Percentiles rank a stretch among this genome's conserved stretches.
Evolutionary conservation across 2,888 invertebrate species (phyloP).

Genomic region (Drosophila vallismaia): DNA sequence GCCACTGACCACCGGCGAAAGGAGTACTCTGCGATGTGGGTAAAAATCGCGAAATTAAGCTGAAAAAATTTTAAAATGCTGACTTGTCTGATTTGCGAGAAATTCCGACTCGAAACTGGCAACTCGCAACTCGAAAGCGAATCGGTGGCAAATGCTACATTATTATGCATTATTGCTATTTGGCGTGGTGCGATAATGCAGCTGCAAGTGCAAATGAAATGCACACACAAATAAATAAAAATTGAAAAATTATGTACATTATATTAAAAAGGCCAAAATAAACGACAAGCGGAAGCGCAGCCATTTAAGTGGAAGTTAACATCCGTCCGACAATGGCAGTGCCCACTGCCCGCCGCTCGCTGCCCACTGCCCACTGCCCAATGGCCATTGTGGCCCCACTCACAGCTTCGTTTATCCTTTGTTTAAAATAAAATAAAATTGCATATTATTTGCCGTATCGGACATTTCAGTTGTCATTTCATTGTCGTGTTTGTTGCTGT

Average conservation of each 20-base stretch:
- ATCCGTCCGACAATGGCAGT: conserved; percentile 77
- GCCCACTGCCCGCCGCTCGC: not conserved
- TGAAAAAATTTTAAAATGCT: conserved; percentile 76
- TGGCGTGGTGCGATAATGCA: conserved; percentile 56
- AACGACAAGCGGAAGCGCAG: conserved; percentile 83
- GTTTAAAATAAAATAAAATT: conserved; percentile 77
- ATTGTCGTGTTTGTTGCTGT: conserved; percentile 79
- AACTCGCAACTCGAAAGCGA: conserved; percentile 1
- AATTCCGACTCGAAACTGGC: conserved; percentile 4
- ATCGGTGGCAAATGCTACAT: conserved; percentile 41
- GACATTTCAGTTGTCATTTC: conserved; percentile 84
- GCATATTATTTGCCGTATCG: conserved; percentile 80
- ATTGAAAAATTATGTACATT: conserved; percentile 79
- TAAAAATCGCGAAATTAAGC: conserved; percentile 75
- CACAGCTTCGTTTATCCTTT: conserved; percentile 21
- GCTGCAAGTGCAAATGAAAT: conserved; percentile 68
- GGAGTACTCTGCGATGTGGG: conserved; percentile 52
- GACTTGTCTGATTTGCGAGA: conserved; percentile 77
- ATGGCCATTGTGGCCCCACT: too few species aligned
- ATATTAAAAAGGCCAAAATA: conserved; percentile 74
- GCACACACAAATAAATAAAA: conserved; percentile 75
- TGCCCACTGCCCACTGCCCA: not conserved
- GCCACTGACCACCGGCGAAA: conserved; percentile 14
- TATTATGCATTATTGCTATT: conserved; percentile 67
- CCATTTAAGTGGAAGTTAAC: conserved; percentile 83